phyloP scores from a whole-genome alignment of 2,797 vertebrate genomes.

The Sparus aurata region DNA sequence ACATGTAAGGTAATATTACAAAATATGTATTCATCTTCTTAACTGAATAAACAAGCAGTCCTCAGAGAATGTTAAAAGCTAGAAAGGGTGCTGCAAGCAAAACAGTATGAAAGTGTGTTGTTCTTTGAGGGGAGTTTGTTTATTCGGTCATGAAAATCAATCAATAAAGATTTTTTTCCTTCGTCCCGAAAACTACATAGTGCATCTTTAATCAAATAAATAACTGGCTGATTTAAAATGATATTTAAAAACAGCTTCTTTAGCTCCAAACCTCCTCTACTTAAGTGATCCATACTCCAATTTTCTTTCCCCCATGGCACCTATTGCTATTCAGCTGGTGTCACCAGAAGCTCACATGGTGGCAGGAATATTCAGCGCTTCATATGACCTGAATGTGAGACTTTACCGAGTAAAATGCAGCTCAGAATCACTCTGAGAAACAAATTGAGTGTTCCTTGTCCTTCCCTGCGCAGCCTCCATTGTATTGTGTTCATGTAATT shows the following conservation, averaged over 20 bases:
- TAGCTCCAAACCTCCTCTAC: not conserved
- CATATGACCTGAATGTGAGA: constrained; percentile 9
- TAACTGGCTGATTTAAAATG: not conserved
- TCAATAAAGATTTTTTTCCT: too few species aligned
- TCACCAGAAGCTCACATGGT: constrained; percentile 1
- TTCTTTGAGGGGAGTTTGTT: too few species aligned
- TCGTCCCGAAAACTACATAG: too few species aligned
- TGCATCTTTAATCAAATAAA: not conserved
- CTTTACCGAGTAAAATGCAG: not conserved
- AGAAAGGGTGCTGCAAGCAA: too few species aligned
- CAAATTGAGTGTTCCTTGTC: not conserved
- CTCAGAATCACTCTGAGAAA: not conserved
- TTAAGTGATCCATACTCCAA: not conserved
- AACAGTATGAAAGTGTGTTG: too few species aligned
- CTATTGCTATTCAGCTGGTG: constrained; percentile 4
- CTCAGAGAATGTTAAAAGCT: too few species aligned
- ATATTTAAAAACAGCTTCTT: not conserved
- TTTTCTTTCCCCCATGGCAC: not conserved
- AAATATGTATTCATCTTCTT: too few species aligned
- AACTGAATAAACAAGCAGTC: too few species aligned
- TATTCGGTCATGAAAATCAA: too few species aligned
- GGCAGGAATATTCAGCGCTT: constrained; percentile 6
- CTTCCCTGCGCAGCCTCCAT: not conserved
- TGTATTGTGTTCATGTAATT: not conserved
- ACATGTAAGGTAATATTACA: too few species aligned